Percentiles rank a stretch among this genome's conserved stretches.
phyloP scores from a whole-genome alignment of 2,113 vertebrate species.

The Galeopterus variegatus region DNA sequence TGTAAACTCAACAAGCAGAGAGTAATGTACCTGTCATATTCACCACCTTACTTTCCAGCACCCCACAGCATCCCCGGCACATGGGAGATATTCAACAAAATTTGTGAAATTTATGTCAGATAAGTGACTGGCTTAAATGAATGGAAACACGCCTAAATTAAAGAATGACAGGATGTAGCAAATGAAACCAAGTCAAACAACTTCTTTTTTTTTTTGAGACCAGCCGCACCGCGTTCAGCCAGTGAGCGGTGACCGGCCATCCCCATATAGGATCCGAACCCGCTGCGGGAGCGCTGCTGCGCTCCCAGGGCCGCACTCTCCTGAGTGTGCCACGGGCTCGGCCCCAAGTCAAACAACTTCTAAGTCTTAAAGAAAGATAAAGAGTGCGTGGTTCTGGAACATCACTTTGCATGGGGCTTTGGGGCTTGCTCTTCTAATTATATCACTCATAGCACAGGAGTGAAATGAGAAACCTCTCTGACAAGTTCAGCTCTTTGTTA shows the following conservation, averaged over 20 bases:
- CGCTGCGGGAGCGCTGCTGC: too few species aligned
- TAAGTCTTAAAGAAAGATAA: not conserved
- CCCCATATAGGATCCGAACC: too few species aligned
- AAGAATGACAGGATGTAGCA: not conserved
- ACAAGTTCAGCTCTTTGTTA: not conserved
- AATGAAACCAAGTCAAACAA: not conserved
- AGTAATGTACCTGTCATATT: not conserved
- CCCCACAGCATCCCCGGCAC: not conserved
- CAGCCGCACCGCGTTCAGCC: too few species aligned
- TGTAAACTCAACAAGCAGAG: not conserved
- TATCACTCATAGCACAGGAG: not conserved
- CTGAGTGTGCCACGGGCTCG: too few species aligned
- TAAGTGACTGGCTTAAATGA: slow-evolving; percentile 1
- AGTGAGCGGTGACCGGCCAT: too few species aligned
- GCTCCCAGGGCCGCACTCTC: too few species aligned
- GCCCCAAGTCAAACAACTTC: not conserved
- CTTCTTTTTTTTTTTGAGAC: too few species aligned
- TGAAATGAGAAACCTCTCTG: not conserved
- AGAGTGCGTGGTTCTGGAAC: not conserved
- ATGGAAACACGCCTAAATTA: not conserved
- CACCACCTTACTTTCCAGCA: not conserved
- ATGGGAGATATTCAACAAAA: not conserved
- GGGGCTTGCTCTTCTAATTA: not conserved
- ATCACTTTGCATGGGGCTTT: not conserved
- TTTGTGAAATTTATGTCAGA: not conserved